These are phyloP conservation scores for Eudyptes chrysolophus DNA, from an alignment of 2,113 vertebrate species.

Conservation along the genomic window DNA sequence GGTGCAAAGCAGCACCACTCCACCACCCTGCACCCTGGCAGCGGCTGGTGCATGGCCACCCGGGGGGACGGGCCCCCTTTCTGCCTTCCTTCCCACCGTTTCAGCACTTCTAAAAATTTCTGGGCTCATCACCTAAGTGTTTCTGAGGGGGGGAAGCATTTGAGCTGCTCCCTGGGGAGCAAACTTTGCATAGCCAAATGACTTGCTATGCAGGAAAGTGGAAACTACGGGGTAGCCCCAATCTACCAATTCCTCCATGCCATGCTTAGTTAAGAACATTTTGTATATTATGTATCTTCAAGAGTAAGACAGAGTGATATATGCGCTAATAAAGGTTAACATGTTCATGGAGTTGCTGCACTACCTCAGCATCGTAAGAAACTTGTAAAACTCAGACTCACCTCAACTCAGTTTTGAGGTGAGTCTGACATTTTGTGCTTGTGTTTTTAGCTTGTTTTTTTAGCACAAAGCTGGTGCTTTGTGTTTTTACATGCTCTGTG, in stretches of 20 bases:
- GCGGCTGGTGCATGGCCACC: not conserved
- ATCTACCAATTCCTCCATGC: not conserved
- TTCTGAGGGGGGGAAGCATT: not conserved
- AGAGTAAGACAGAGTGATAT: not conserved
- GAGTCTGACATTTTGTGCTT: not conserved
- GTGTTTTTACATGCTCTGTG: not conserved
- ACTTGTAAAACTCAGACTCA: not conserved
- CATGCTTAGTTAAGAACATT: not conserved
- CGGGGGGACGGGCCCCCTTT: not conserved
- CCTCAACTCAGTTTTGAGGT: not conserved
- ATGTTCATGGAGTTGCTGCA: not conserved
- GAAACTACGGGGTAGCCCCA: not conserved
- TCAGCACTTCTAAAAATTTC: not conserved
- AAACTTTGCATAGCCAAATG: not conserved
- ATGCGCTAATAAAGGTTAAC: not conserved
- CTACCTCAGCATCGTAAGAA: not conserved
- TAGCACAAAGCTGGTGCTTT: not conserved
- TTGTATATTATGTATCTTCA: not conserved
- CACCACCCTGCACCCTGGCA: not conserved
- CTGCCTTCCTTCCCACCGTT: not conserved
- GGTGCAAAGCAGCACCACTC: not conserved
- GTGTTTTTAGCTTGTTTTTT: not conserved
- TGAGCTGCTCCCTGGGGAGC: not conserved
- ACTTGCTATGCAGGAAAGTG: not conserved
- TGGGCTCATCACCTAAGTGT: not conserved